Evolutionary conservation across 2,113 vertebrate species (phyloP).

Genomic region (Dicaeum eximium): DNA sequence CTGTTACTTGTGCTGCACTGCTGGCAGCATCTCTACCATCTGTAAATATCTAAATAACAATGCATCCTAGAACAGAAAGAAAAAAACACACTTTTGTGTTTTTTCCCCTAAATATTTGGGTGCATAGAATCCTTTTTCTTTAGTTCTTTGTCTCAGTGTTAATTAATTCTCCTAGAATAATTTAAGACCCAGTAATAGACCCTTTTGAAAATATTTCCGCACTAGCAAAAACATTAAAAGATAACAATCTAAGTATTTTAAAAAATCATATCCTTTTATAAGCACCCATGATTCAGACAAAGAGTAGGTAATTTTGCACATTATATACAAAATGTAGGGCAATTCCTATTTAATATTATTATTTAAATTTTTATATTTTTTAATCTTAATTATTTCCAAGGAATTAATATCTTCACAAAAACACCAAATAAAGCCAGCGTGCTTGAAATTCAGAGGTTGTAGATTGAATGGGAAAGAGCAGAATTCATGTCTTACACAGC

Average conservation of each 20-base stretch:
- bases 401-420: conserved; percentile 16
- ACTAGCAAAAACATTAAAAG: neutral
- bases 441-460: neutral
- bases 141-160: neutral
- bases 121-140: neutral
- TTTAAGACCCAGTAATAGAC: neutral
- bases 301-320: neutral
- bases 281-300: neutral
- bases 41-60: neutral
- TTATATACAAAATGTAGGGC: neutral
- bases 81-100: neutral
- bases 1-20: neutral
- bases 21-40: neutral
- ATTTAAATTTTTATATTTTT: neutral
- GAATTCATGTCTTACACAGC: neutral
- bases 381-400: neutral
- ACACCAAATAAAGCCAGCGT: neutral
- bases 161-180: neutral
- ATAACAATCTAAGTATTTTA: neutral
- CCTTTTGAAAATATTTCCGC: neutral
- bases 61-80: neutral
- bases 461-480: neutral
- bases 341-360: neutral
- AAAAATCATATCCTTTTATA: neutral
- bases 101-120: neutral